Evolutionary conservation across 2,113 vertebrate genomes (phyloP), one percentile per base, ranked within the genome.

Genomic region (Nesogale talazaci): DNA sequence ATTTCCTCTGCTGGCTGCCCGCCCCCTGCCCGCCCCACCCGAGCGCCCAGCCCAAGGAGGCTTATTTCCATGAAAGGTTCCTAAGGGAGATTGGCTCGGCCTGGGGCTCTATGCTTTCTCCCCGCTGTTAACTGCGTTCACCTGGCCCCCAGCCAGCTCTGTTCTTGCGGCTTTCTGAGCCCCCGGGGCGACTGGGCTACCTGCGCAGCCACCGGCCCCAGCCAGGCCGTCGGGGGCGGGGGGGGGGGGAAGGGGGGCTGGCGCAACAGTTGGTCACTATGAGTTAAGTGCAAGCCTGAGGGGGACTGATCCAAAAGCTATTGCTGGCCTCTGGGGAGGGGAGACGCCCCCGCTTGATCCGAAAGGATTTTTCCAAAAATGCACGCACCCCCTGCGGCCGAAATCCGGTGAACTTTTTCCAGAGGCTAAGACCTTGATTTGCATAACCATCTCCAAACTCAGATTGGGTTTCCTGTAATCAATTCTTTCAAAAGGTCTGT

Each of bases 381-480:
- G 8, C 36, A 52, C 31, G 10, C 46, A 9, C 56, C 78, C n/a
- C 27, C 78, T 2, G 76, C 34, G 2, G 70, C 67, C 31, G 2
- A 95, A 96, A 94, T 85, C 89, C 78, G 12, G 81, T 6, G 63
- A 96, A 96, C 88, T 95, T 90, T 89, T 82, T 86, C 59, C 95
- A 91, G 87, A 61, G 95, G 96, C 94, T 97, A 97, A 97, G 74
- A 91, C 93, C 83, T 89, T 75, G 86, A 97, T 97, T 97, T 97
- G 97, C 97, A 98, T 97, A 93, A 93, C 95, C 94, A 97, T 97
- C 96, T 97, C 92, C 95, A 93, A 96, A 95, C 92, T 81, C 89
- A 96, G 93, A 94, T 96, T 93, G 88, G 84, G 95, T 97, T 97
- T 97, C 96, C 95, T 81, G 95, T 88, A 93, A 97, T 95, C 94